phyloP scores from a whole-genome alignment of 2,113 vertebrate genomes.

The Pristiophorus japonicus region DNA sequence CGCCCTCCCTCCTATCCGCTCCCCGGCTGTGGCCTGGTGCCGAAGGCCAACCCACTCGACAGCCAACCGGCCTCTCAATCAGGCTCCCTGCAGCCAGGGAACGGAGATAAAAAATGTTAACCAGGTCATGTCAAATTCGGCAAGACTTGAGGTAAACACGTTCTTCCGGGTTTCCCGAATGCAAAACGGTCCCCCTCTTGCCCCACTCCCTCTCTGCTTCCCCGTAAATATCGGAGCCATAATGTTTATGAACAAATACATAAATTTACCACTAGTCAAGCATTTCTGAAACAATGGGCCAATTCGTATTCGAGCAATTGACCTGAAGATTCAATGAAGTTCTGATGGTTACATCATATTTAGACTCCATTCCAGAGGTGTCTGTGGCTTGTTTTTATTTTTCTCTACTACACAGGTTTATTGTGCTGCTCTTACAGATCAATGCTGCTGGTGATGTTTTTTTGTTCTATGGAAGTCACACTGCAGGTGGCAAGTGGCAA shows the following conservation, averaged over 20 bases:
- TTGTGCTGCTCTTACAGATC: neutral
- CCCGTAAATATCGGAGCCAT: neutral
- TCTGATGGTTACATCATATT: neutral
- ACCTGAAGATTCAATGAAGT: neutral
- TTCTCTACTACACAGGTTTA: neutral
- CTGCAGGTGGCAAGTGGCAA: neutral
- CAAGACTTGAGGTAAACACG: neutral
- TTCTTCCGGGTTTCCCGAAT: neutral
- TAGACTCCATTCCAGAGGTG: neutral
- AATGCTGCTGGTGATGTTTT: neutral
- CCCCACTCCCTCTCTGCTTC: neutral
- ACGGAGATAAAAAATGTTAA: neutral
- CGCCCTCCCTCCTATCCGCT: neutral
- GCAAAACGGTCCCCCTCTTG: too few species aligned
- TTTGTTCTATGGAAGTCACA: neutral
- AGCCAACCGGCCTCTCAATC: neutral
- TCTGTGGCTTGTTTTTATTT: neutral
- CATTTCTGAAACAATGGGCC: neutral
- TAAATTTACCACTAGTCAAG: neutral
- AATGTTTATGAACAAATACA: neutral
- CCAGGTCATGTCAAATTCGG: neutral
- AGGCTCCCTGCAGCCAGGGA: neutral
- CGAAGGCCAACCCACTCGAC: neutral
- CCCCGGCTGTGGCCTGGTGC: neutral
- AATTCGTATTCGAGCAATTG: neutral